Conservation (phyloP, 2,888 invertebrate species). For the Bursaphelenchus okinawaensis region DNA sequence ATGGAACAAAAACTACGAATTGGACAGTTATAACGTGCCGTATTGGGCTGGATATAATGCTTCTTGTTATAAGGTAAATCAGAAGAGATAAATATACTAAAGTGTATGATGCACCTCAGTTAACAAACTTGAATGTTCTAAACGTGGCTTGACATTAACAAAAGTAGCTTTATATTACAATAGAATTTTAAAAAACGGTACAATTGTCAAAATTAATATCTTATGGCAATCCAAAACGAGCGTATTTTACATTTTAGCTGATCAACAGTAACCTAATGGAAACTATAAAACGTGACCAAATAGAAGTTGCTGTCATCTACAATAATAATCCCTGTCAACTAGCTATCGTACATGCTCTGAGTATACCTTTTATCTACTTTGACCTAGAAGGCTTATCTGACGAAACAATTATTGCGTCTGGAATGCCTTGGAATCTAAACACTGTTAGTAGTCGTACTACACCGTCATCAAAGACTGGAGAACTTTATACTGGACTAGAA, state of each 20-base stretch:
- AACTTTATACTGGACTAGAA: constrained; percentile 34
- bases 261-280: constrained; percentile 55
- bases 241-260: too few species aligned
- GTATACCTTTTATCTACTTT: constrained; percentile 53
- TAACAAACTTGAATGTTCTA: too few species aligned
- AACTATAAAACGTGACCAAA: constrained; percentile 42
- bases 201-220: too few species aligned
- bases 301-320: constrained; percentile 54
- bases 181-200: too few species aligned
- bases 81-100: too few species aligned
- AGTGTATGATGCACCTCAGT: too few species aligned
- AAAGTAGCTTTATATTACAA: too few species aligned
- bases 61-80: constrained; percentile 51
- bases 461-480: not conserved
- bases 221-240: too few species aligned
- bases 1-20: constrained; percentile 44
- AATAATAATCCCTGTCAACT: constrained; percentile 54
- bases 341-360: constrained; percentile 50
- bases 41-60: constrained; percentile 53
- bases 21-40: constrained; percentile 36
- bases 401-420: constrained; percentile 52
- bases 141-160: too few species aligned
- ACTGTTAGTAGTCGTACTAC: constrained; percentile 10
- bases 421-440: constrained; percentile 35
- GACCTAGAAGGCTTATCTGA: constrained; percentile 52